Percentiles rank a stretch among this genome's conserved stretches.
Evolutionary conservation across 1,140 invertebrate species (phyloP).

Genomic region (Drosophila neocordata): DNA sequence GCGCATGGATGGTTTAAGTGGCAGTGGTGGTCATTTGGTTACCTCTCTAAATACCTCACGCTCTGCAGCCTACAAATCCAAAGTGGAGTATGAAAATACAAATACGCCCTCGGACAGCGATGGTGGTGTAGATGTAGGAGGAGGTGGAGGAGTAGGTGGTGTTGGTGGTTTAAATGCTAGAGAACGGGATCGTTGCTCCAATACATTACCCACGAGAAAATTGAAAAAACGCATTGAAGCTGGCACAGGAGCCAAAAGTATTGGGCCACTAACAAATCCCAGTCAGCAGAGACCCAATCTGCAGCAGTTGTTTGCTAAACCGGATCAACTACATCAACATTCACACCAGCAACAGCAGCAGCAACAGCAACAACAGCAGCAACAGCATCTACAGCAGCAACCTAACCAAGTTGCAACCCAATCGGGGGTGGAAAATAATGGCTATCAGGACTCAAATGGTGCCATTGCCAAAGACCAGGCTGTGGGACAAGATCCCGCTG

Average conservation of each 20-base stretch:
- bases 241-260: constrained; percentile 78
- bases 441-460: constrained; percentile 73
- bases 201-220: constrained; percentile 84
- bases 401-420: constrained; percentile 2
- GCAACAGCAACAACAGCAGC: constrained; percentile 24
- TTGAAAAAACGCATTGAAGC: constrained; percentile 84
- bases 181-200: constrained; percentile 83
- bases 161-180: constrained; percentile 70
- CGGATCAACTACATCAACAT: constrained; percentile 30
- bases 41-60: constrained; percentile 28
- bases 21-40: constrained; percentile 44
- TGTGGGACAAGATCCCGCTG: constrained; percentile 83
- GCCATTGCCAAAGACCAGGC: constrained; percentile 63
- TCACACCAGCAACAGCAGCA: constrained; percentile 28
- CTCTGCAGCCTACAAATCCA: constrained; percentile 53
- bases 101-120: constrained; percentile 81
- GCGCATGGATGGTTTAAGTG: constrained; percentile 55
- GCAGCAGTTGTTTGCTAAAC: constrained; percentile 82
- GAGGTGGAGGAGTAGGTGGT: constrained; percentile 20
- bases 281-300: constrained; percentile 82
- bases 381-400: constrained; percentile 24
- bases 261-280: constrained; percentile 66
- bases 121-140: neutral
- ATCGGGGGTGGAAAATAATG: constrained; percentile 72
- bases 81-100: constrained; percentile 72